Conservation (phyloP, 2,888 invertebrate species). For the Lymantria dispar region DNA sequence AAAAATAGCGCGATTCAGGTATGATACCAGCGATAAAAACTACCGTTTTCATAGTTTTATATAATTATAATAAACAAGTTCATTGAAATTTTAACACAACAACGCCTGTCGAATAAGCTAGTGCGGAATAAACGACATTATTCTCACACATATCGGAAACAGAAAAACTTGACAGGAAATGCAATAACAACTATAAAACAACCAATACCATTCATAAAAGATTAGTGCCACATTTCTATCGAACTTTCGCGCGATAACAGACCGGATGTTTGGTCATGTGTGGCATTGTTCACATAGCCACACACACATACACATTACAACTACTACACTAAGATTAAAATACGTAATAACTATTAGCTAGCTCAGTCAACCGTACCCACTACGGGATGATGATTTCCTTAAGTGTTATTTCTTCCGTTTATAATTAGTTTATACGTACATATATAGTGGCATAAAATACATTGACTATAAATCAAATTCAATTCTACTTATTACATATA, state of each 20-base stretch:
- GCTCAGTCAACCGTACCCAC: slow-evolving; percentile 6
- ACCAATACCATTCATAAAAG: slow-evolving; percentile 52
- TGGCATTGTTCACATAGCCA: slow-evolving; percentile 60
- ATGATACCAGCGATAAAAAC: too few species aligned
- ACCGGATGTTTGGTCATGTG: slow-evolving; percentile 73
- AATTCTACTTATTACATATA: neutral
- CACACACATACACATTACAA: neutral
- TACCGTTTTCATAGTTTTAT: too few species aligned
- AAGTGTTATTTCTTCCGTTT: slow-evolving; percentile 5
- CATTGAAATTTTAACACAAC: too few species aligned
- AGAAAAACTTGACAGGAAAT: slow-evolving; percentile 23
- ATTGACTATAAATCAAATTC: neutral
- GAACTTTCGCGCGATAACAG: slow-evolving; percentile 63
- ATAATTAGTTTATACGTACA: neutral
- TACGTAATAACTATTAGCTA: slow-evolving; percentile 31
- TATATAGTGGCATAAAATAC: neutral
- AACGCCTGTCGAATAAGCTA: neutral
- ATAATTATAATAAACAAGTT: too few species aligned
- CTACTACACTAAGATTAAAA: slow-evolving; percentile 3
- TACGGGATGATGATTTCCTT: slow-evolving; percentile 29
- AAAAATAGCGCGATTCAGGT: too few species aligned
- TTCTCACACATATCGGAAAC: slow-evolving; percentile 6
- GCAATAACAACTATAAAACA: slow-evolving; percentile 35
- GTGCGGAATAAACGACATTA: neutral
- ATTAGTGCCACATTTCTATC: slow-evolving; percentile 52